Evolutionary conservation across 2,888 invertebrate genomes (phyloP), one percentile per base, ranked within the genome.

Genomic region (Alentia gelatinosa): DNA sequence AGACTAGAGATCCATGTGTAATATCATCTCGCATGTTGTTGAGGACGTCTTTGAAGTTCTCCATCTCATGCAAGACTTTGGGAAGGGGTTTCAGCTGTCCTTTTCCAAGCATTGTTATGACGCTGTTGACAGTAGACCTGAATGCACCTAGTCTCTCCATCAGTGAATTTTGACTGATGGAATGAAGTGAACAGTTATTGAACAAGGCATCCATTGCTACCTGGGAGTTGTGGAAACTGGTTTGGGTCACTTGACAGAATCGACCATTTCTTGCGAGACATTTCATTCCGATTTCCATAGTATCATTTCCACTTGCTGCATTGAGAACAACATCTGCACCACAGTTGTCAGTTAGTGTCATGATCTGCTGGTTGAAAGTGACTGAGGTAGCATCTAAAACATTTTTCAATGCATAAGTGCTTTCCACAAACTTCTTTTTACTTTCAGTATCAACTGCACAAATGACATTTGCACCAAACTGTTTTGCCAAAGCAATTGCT

Each of bases 1-100:
- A 33, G 75, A 91, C 89, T 9, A 91, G 26, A 33, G 68, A 63
- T 47, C 91, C 91, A 50, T 42, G 88, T n/a, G 50, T 50, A 26
- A 33, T 35, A 23, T 90, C 89, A 40, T 42, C 74, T 79, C 63
- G 56, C 74, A 91, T 68, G 40, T 33, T 47, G 26, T 37, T 68
- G 79, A 91, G 89, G 1, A 84, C 86, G 23, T 79, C 7, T 40
- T 84, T 86, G 86, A 74, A 83, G 26, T 90, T 86, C 26, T 50
- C 40, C 30, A 91, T 47, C 19, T n/a, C 19, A 40, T 86, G 63
- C 9, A 33, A 9, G 39, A 23, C n/a, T 4, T 50, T 90, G 19
- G 63, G 74, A 0, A 91, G 79, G 0, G 91, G 89, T 63, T 79
- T 47, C 35, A 91, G 56, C 33, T 63, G 39, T 68, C 90, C 84